A percentile compares a stretch with the other conserved stretches of the same genome.
Conservation (phyloP, 2,797 vertebrate species). For the Enteromius trimaculatus region DNA sequence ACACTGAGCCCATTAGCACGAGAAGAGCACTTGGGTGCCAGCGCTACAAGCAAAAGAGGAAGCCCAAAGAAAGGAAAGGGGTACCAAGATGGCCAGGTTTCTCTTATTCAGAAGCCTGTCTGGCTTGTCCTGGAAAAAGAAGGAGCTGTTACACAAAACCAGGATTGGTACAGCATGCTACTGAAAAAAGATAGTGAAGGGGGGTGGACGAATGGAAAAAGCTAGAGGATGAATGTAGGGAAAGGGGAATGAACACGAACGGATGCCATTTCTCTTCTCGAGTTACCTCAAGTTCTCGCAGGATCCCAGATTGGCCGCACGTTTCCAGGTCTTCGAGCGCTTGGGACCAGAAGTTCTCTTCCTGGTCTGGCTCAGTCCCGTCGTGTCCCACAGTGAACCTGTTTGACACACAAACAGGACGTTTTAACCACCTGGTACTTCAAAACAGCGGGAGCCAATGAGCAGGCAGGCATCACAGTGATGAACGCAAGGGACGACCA, state of each 20-base stretch:
- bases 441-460: constrained; percentile 41
- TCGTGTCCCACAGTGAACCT: constrained; percentile 91
- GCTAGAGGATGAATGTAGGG: background rate
- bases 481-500: constrained; percentile 60
- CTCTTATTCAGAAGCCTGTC: constrained; percentile 90
- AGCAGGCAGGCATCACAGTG: constrained; percentile 66
- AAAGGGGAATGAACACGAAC: background rate
- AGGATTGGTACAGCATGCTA: constrained; percentile 56
- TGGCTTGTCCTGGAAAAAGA: constrained; percentile 92
- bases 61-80: constrained; percentile 80
- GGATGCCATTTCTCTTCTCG: background rate
- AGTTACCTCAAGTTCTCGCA: constrained; percentile 87
- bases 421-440: constrained; percentile 32
- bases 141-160: constrained; percentile 72
- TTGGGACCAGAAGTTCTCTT: constrained; percentile 99
- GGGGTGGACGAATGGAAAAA: background rate
- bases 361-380: constrained; percentile 90
- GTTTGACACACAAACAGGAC: constrained; percentile 36
- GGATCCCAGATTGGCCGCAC: constrained; percentile 96
- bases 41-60: constrained; percentile 73
- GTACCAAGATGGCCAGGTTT: constrained; percentile 93
- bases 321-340: constrained; percentile 98
- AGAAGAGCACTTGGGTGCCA: constrained; percentile 59
- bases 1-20: constrained; percentile 61
- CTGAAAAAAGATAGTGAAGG: constrained; percentile 34